These are phyloP conservation scores for Neopelma chrysocephalum DNA, from an alignment of 2,797 vertebrate species.

Conservation along the genomic window DNA sequence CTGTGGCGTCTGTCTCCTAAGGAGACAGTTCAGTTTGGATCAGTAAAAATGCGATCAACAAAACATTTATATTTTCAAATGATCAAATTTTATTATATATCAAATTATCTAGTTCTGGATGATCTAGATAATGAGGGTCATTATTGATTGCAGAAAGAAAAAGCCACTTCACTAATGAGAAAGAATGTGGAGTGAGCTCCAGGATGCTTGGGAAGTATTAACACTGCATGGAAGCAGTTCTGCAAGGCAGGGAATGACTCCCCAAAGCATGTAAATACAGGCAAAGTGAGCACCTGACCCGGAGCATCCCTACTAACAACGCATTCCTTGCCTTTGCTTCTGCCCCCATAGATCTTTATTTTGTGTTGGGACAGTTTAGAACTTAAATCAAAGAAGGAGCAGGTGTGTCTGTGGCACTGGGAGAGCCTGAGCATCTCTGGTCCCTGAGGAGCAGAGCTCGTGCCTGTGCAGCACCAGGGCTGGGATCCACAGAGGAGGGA, in stretches of 20 bases:
- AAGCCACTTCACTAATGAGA: constrained; percentile 22
- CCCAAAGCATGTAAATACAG: background rate
- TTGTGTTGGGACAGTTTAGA: background rate
- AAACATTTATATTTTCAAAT: background rate
- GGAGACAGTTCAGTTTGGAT: background rate
- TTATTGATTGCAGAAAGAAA: constrained; percentile 23
- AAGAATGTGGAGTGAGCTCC: background rate
- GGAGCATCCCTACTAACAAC: background rate
- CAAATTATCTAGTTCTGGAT: constrained; percentile 5
- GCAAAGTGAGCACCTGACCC: background rate
- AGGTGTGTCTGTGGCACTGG: background rate
- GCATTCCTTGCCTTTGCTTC: background rate
- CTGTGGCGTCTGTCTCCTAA: constrained; percentile 5
- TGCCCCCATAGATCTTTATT: background rate
- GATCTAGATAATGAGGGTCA: background rate
- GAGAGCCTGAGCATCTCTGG: background rate
- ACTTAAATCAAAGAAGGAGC: background rate
- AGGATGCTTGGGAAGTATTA: background rate
- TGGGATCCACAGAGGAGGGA: background rate
- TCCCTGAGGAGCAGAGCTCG: accelerated
- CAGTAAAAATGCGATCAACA: background rate
- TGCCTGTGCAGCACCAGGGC: accelerated
- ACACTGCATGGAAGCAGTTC: background rate
- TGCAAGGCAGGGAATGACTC: background rate
- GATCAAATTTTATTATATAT: background rate